phyloP scores from a whole-genome alignment of 2,888 invertebrate genomes.

The Agrotis puta region DNA sequence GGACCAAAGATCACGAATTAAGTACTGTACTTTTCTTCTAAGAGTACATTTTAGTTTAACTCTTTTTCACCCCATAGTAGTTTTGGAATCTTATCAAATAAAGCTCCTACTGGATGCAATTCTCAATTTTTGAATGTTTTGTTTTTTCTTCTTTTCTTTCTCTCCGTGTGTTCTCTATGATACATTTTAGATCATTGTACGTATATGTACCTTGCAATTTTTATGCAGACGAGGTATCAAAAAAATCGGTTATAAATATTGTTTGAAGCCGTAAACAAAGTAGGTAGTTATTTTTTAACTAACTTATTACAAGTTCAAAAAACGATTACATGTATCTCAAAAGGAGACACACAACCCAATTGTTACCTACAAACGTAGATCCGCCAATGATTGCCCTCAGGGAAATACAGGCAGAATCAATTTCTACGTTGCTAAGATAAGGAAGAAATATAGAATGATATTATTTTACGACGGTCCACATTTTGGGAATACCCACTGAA shows the following conservation, averaged over 20 bases:
- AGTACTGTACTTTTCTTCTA: neutral
- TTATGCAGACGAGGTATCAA: too few relatives aligned
- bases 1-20: slow-evolving; percentile 11
- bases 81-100: neutral
- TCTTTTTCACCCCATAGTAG: neutral
- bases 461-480: slow-evolving; percentile 70
- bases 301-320: neutral
- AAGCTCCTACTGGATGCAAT: too few relatives aligned
- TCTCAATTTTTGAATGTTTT: too few relatives aligned
- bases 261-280: neutral
- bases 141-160: too few relatives aligned
- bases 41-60: neutral
- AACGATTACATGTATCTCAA: slow-evolving; percentile 18
- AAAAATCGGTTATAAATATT: too few relatives aligned
- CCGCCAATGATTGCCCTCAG: slow-evolving; percentile 59
- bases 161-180: too few relatives aligned
- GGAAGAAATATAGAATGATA: slow-evolving; percentile 70
- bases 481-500: slow-evolving; percentile 64
- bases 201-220: too few relatives aligned
- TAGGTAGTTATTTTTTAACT: neutral
- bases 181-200: too few relatives aligned
- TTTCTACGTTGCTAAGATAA: slow-evolving; percentile 62
- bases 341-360: slow-evolving; percentile 31
- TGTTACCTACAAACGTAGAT: slow-evolving; percentile 51
- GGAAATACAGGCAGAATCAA: slow-evolving; percentile 69